Base-by-base conservation (phyloP, 30 jellyfish, hydroid and myxozoan genomes). In the Aurelia aurita complex sp. Pacific region DNA sequence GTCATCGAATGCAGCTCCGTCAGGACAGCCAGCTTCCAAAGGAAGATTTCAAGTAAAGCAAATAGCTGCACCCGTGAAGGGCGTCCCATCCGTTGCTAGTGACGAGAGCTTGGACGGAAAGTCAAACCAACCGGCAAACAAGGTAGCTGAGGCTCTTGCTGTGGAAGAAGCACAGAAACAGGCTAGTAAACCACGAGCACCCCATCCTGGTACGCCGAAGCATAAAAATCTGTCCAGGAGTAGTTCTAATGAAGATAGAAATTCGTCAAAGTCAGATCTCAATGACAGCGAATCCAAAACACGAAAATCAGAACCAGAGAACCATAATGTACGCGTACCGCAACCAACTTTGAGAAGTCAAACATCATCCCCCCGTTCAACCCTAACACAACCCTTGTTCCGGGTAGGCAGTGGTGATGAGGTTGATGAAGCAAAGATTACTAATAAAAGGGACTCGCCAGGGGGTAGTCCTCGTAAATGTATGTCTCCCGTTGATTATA, bases 401-500 rank as follows among this genome's bases (percentile, higher is more conserved):
- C 43, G 93, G 35, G 61, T 84, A 2, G 93, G 93, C 5, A 84
- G 92, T 40, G 52, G 85, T 7, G 87, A 67, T 14, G 82, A 67
- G 17, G 76, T 23, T 46, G 88, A 77, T 38, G 88, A 34, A 16
- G 84, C 65, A 12, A 80, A 52, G 74, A 6, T 10, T 1, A 74
- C 50, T 0, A 50, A 60, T 19, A 42, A 54, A 52, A 40, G 53
- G 23, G 57, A 23, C 5, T 65, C 95, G 29, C 79, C 95, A 10
- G 79, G 66, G 62, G 89, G 51, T 4, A 86, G 89, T 38, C 95
- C 95, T 34, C 89, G 95, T 19, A 86, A 86, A 23, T 86, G 95
- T 61, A 16, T 76, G 76, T 76, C 95, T 4, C 89, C 89, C 19
- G 59, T 73, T 34, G 89, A 84, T 42, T 63, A 33, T 50, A 19